phyloP scores from a whole-genome alignment of 2,888 invertebrate species.

The Gastrophysa polygoni region DNA sequence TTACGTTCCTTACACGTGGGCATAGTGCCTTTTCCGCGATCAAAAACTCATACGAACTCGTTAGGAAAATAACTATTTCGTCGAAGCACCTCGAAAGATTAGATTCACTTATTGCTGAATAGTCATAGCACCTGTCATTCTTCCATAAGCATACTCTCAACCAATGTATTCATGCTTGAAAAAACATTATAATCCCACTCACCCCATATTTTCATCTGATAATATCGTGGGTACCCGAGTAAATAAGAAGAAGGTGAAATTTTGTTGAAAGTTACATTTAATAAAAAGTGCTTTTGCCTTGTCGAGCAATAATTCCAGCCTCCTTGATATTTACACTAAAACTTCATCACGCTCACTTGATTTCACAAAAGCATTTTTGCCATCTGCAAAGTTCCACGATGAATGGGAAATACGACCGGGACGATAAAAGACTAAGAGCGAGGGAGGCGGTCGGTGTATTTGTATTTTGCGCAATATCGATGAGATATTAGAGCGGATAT shows the following conservation, averaged over 20 bases:
- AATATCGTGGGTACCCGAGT: background rate
- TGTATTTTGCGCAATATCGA: conserved; percentile 46
- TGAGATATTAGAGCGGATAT: conserved; percentile 46
- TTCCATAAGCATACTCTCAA: too few relatives aligned
- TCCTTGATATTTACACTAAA: conserved; percentile 49
- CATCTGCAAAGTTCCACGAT: conserved; percentile 42
- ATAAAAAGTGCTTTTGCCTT: conserved; percentile 31
- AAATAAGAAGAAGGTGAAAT: background rate
- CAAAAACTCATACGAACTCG: too few relatives aligned
- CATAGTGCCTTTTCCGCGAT: too few relatives aligned
- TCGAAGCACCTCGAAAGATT: too few relatives aligned
- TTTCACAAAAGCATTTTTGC: conserved; percentile 44
- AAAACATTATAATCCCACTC: too few relatives aligned
- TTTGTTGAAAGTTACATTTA: conserved; percentile 7
- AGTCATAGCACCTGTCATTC: too few relatives aligned
- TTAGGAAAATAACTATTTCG: too few relatives aligned
- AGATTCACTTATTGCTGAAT: too few relatives aligned
- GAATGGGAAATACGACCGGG: conserved; percentile 24
- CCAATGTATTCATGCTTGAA: too few relatives aligned
- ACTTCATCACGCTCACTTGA: conserved; percentile 49
- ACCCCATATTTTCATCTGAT: background rate
- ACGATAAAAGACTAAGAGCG: conserved; percentile 28
- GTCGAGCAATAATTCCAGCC: conserved; percentile 39
- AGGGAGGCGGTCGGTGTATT: conserved; percentile 39
- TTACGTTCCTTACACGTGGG: too few relatives aligned